Evolutionary conservation across 2,113 vertebrate genomes (phyloP).

Genomic region (Oncorhynchus clarkii): DNA sequence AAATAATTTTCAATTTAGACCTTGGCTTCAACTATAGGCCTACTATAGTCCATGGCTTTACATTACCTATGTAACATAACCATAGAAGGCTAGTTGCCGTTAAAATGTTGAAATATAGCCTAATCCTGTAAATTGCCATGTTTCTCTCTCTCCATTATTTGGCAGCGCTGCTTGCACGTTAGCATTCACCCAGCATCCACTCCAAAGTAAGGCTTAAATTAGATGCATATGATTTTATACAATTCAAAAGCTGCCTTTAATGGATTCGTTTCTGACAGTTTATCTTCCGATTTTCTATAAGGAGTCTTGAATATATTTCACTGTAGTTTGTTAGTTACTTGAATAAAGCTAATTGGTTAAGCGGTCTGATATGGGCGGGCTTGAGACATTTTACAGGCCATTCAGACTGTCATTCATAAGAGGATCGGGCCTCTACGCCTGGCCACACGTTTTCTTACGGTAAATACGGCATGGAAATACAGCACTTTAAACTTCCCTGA

Average conservation of each 20-base stretch:
- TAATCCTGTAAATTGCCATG: no score
- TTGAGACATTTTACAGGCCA: not conserved
- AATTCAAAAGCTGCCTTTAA: not conserved
- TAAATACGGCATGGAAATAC: constrained; percentile 45
- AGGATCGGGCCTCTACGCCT: constrained; percentile 54
- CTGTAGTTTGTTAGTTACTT: not conserved
- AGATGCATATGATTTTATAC: not conserved
- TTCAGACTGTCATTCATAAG: constrained; percentile 40
- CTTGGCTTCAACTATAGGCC: not conserved
- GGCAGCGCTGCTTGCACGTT: not conserved
- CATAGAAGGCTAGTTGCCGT: not conserved
- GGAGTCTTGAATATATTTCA: constrained; percentile 27
- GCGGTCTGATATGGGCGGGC: not conserved
- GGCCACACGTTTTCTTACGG: constrained; percentile 52
- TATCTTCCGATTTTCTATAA: constrained; percentile 65
- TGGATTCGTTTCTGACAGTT: constrained; percentile 27
- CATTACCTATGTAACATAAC: not conserved
- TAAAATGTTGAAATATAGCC: no score
- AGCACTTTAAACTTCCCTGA: constrained; percentile 49
- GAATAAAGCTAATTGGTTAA: constrained; percentile 39
- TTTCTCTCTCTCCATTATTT: not conserved
- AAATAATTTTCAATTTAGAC: not conserved
- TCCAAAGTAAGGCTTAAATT: not conserved
- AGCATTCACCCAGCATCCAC: not conserved
- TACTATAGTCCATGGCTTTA: not conserved